Evolutionary conservation across 2,113 vertebrate species (phyloP).

Genomic region (Megaleporinus macrocephalus): DNA sequence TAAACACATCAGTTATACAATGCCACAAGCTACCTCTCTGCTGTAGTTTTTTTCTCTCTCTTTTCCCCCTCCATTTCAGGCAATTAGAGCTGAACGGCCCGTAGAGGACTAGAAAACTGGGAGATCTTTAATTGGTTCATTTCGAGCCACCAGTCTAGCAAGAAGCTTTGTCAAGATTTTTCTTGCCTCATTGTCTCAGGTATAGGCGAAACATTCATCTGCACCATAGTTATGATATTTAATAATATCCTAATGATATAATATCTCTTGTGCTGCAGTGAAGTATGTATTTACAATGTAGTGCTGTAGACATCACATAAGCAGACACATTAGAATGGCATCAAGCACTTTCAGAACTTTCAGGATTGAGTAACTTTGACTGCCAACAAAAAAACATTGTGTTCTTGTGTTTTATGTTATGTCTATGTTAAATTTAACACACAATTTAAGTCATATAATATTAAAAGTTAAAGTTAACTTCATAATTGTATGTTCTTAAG

Average conservation of each 20-base stretch:
- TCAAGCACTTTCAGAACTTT: background rate
- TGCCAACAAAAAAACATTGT: too few species aligned
- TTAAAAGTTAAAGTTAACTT: too few species aligned
- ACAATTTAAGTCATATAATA: too few species aligned
- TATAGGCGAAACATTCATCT: background rate
- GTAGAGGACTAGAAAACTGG: background rate
- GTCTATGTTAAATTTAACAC: background rate
- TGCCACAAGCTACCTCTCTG: constrained; percentile 12
- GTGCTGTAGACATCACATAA: background rate
- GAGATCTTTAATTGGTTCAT: constrained; percentile 45
- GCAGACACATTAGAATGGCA: background rate
- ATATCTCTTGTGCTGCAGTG: background rate
- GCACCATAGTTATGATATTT: background rate
- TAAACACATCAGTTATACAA: constrained; percentile 39
- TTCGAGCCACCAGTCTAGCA: constrained; percentile 17
- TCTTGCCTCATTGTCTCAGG: constrained; percentile 4
- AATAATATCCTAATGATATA: background rate
- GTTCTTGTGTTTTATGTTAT: too few species aligned
- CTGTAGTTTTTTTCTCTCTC: constrained; percentile 14
- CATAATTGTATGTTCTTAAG: background rate
- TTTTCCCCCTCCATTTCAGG: constrained; percentile 2
- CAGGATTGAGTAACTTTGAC: too few species aligned
- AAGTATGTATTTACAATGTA: background rate
- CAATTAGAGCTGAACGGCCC: constrained; percentile 42
- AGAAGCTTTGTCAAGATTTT: constrained; percentile 5